Base-by-base conservation (phyloP, 2,797 vertebrate genomes). In the Sternarchorhynchus goeldii region DNA sequence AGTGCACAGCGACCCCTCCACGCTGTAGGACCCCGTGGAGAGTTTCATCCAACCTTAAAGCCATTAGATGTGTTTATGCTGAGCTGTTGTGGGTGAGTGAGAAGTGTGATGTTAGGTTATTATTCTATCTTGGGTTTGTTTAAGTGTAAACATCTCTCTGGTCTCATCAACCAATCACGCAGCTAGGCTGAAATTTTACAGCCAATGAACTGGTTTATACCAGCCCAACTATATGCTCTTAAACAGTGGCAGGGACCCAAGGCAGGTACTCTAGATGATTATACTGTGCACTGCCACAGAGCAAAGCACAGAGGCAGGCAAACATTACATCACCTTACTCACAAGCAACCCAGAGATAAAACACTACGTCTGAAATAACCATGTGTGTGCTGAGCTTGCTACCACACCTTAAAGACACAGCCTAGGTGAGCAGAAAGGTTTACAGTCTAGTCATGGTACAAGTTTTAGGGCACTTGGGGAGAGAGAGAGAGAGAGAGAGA, bases 361-460 rank as follows among this genome's bases (percentile, higher is more conserved):
- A 63, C 25, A 79, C 5, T 7, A 14, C 29, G 64, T 53, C 67
- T 65, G 39, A 41, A 68, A 75, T 64, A 41, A 32, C 69, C 73
- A 76, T 62, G 53, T 60, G 67, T n/a, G 74, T 73, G 57, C 62
- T 57, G 55, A 64, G 64, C 36, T 6, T 70, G 55, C 55, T 6
- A 45, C 45, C 45, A 31, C 34, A 12, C 29, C 73, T 50, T 8
- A n/a, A 21, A 58, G 71, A 45, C 74, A 66, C 50, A 64, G 32
- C 8, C 41, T 18, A 75, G 41, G 50, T 58, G 57, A 18, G 32
- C 32, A 21, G 60, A 29, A 39, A 60, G 77, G 55, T 21, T 76
- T 45, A 66, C 8, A 78, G 45, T 81, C 36, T 69, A 78, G 78
- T 75, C 59, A 79, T 66, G 57, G 64, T 63, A 29, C 77, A 69